These are phyloP conservation scores for Lepidonotus clava DNA, from an alignment of 2,888 invertebrate genomes.

Conservation along the genomic window DNA sequence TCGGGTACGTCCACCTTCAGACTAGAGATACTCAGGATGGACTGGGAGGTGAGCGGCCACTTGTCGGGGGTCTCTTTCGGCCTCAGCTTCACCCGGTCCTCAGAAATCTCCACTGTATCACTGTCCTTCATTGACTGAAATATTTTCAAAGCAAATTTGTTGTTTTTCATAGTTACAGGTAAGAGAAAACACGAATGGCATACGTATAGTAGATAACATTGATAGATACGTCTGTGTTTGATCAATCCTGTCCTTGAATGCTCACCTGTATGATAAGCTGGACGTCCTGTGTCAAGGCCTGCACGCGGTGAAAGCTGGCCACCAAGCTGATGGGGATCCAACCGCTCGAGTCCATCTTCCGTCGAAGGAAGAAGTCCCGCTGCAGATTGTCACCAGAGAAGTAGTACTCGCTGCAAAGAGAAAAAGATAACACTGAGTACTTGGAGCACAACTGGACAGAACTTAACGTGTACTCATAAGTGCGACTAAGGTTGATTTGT, in stretches of 20 bases:
- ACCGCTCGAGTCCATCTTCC: conserved; percentile 97
- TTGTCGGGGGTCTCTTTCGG: conserved; percentile 89
- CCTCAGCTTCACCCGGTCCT: conserved; percentile 88
- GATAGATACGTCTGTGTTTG: too few species aligned
- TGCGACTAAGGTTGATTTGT: too few species aligned
- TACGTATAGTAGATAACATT: too few species aligned
- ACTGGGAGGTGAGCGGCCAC: conserved; percentile 86
- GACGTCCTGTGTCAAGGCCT: conserved; percentile 92
- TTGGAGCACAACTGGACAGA: too few species aligned
- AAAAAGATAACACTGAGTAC: too few species aligned
- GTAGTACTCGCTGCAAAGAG: conserved; percentile 98
- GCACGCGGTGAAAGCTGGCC: conserved; percentile 96
- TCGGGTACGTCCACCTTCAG: conserved; percentile 93
- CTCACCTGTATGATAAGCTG: conserved; percentile 88
- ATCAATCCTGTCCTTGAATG: too few species aligned
- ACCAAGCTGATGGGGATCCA: conserved; percentile 95
- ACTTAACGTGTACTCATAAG: too few species aligned
- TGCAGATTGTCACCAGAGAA: conserved; percentile 97
- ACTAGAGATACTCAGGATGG: conserved; percentile 67
- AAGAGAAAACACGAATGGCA: too few species aligned
- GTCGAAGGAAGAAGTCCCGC: conserved; percentile 96
- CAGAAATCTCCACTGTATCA: conserved; percentile 88
- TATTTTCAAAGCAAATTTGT: too few species aligned
- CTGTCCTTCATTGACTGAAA: conserved; percentile 89
- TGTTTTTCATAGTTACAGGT: too few species aligned